Conservation (phyloP, 2,797 vertebrate species). For the Tachyglossus aculeatus region DNA sequence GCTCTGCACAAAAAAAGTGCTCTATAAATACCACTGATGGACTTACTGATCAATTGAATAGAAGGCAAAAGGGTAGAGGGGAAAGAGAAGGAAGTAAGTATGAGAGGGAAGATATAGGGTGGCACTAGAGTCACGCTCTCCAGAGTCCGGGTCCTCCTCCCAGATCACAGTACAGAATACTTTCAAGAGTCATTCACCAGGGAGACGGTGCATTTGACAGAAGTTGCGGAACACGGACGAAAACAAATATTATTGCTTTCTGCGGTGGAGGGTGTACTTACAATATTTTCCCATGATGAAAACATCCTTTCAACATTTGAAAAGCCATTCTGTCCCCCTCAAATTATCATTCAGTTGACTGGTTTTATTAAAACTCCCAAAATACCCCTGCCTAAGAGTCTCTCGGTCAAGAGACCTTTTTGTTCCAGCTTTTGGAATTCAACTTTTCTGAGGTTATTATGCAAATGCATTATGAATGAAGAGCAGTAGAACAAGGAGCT, state of each 20-base stretch:
- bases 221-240: not conserved
- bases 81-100: no score
- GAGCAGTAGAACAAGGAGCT: not conserved
- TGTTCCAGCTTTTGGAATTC: not conserved
- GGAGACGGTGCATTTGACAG: not conserved
- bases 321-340: not conserved
- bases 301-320: not conserved
- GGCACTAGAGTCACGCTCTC: no score
- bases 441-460: not conserved
- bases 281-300: not conserved
- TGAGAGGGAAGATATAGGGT: no score
- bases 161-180: not conserved
- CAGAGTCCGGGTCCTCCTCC: no score
- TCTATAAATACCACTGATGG: no score
- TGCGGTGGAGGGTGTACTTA: not conserved
- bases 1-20: no score
- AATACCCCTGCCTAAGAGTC: not conserved
- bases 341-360: not conserved
- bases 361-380: not conserved
- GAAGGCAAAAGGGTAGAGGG: no score
- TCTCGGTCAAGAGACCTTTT: not conserved
- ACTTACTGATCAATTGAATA: no score
- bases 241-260: not conserved
- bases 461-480: no score
- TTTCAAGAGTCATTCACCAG: not conserved